phyloP scores from a whole-genome alignment of 2,113 vertebrate species.

The Prietella phreatophila region DNA sequence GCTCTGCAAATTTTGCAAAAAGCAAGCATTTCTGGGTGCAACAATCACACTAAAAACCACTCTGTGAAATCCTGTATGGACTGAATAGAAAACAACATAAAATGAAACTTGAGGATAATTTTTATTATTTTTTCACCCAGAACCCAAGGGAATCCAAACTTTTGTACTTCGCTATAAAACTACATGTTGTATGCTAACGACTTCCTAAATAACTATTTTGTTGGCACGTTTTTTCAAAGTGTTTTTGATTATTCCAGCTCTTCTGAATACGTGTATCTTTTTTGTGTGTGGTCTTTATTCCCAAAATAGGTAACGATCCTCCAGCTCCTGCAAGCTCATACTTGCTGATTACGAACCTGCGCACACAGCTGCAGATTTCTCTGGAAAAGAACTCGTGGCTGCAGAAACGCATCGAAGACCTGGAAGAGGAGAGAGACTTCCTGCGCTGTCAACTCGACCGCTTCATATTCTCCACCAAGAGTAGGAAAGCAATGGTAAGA shows the following conservation, averaged over 20 bases:
- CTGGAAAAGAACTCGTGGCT: conserved; percentile 88
- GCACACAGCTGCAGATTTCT: conserved; percentile 86
- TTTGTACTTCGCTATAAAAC: not conserved
- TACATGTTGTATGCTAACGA: not conserved
- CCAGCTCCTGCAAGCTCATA: conserved; percentile 72
- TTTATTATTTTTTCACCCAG: not conserved
- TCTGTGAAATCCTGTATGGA: too few relatives aligned
- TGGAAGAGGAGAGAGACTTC: conserved; percentile 88
- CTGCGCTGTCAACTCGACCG: conserved; percentile 85
- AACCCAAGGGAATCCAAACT: not conserved
- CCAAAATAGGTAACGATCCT: conserved; percentile 53
- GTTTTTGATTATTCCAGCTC: not conserved
- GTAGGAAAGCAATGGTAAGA: conserved; percentile 67
- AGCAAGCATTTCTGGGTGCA: too few relatives aligned
- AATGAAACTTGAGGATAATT: not conserved
- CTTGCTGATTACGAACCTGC: conserved; percentile 77
- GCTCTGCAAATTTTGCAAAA: too few relatives aligned
- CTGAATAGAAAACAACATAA: not conserved
- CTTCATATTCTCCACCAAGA: conserved; percentile 83
- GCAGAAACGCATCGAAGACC: conserved; percentile 85
- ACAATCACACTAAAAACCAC: too few relatives aligned
- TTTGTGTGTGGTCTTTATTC: conserved; percentile 18
- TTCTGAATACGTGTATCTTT: not conserved
- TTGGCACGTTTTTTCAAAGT: not conserved
- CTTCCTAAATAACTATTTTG: not conserved